Evolutionary conservation across 2,113 vertebrate genomes (phyloP).

Genomic region (Phrynosoma platyrhinos): DNA sequence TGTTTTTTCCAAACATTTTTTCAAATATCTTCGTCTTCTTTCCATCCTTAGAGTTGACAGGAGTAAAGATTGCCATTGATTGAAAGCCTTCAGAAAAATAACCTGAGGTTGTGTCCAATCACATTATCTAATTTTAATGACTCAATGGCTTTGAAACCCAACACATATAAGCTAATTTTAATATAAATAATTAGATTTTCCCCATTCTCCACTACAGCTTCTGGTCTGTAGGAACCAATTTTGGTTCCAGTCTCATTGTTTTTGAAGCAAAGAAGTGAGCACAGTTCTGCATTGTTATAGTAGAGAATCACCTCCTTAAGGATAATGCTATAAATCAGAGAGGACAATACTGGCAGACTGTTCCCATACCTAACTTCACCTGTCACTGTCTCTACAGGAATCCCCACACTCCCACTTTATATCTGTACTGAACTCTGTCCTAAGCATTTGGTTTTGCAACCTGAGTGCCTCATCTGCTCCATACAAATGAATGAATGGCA

Average conservation of each 20-base stretch:
- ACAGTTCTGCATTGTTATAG: conserved; percentile 30
- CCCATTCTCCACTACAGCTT: too few species aligned
- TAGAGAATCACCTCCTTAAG: conserved; percentile 50
- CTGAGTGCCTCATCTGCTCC: conserved; percentile 54
- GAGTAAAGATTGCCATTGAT: background rate
- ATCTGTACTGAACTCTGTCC: conserved; percentile 59
- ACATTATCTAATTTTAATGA: background rate
- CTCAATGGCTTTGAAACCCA: background rate
- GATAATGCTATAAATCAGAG: conserved; percentile 25
- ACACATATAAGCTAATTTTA: background rate
- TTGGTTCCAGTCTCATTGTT: conserved; percentile 23
- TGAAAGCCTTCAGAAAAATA: background rate
- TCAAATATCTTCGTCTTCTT: too few species aligned
- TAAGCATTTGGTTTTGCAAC: conserved; percentile 62
- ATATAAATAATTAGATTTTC: background rate
- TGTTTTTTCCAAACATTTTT: too few species aligned
- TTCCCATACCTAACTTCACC: conserved; percentile 13
- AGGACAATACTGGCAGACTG: conserved; percentile 50
- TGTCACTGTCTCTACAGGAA: conserved; percentile 32
- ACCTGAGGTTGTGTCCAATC: background rate
- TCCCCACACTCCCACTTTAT: conserved; percentile 54
- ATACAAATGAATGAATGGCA: conserved; percentile 62
- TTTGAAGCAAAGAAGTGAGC: conserved; percentile 38
- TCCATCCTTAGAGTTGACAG: too few species aligned
- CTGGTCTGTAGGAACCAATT: background rate